Percentiles rank a stretch among this genome's conserved stretches.
phyloP scores from a whole-genome alignment of 2,113 vertebrate species.

The Coptodon bakossiorum region DNA sequence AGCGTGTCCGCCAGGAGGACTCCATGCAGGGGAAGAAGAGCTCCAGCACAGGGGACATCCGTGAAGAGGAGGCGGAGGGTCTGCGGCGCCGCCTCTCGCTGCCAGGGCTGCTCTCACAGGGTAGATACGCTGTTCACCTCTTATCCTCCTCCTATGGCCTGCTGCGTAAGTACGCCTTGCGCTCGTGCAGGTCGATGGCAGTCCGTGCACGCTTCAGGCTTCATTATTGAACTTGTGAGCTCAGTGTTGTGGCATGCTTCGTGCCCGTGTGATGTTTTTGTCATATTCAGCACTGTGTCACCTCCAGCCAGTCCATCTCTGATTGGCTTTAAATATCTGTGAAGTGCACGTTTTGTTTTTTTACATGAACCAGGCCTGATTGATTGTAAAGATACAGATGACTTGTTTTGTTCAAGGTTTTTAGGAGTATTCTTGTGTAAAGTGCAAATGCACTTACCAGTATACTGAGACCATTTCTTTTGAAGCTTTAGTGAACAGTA shows the following conservation, averaged over 20 bases:
- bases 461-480: not conserved
- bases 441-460: not conserved
- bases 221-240: not conserved
- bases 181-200: not conserved
- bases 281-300: not conserved
- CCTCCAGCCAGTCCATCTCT: not conserved
- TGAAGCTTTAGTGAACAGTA: not conserved
- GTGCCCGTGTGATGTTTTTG: not conserved
- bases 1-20: conserved; percentile 81
- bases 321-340: not conserved
- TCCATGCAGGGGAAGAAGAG: conserved; percentile 94
- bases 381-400: not conserved
- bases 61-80: conserved; percentile 87
- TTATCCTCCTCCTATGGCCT: conserved; percentile 57
- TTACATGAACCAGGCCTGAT: not conserved
- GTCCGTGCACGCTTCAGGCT: not conserved
- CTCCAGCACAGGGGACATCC: conserved; percentile 93
- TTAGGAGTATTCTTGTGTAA: not conserved
- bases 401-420: not conserved
- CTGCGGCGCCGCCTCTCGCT: conserved; percentile 89
- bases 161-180: conserved; percentile 61
- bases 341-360: not conserved
- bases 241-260: not conserved
- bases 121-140: conserved; percentile 77
- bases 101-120: conserved; percentile 94